A percentile compares a stretch with the other conserved stretches of the same genome.
phyloP scores from a whole-genome alignment of 1,140 invertebrate species.

The Streblospio benedicti region DNA sequence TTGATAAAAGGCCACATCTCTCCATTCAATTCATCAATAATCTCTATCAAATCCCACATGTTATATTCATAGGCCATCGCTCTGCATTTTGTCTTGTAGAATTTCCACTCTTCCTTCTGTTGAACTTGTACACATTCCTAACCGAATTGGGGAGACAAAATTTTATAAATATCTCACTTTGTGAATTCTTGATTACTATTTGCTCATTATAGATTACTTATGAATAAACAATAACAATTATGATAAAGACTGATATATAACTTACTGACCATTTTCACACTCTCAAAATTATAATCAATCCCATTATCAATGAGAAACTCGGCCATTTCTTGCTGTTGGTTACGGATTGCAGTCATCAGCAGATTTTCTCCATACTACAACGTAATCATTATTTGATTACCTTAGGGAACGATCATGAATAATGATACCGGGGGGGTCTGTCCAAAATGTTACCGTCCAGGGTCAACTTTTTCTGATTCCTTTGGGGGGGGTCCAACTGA shows the following conservation, averaged over 20 bases:
- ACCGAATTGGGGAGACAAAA: background rate
- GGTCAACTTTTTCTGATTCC: too few relatives aligned
- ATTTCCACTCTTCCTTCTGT: conserved; percentile 18
- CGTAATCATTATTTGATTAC: background rate
- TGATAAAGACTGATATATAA: too few relatives aligned
- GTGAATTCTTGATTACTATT: too few relatives aligned
- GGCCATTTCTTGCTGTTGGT: conserved; percentile 30
- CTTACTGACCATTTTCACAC: too few relatives aligned
- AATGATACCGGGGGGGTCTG: too few relatives aligned
- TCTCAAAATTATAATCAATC: conserved; percentile 30
- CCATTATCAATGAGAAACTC: conserved; percentile 40
- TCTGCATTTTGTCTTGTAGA: conserved; percentile 28
- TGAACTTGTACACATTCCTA: conserved; percentile 20
- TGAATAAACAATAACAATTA: too few relatives aligned
- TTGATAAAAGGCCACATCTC: conserved; percentile 27
- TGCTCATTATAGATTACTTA: too few relatives aligned
- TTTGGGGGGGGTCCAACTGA: too few relatives aligned
- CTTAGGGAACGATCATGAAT: too few relatives aligned
- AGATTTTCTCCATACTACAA: conserved; percentile 39
- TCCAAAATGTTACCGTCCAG: background rate
- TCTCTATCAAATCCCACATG: conserved; percentile 31
- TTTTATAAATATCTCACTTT: too few relatives aligned
- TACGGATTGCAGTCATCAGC: conserved; percentile 36
- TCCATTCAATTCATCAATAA: conserved; percentile 34
- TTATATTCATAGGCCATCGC: conserved; percentile 37